These are phyloP conservation scores for Hipposideros larvatus DNA, from an alignment of 2,797 vertebrate genomes.

Conservation along the genomic window DNA sequence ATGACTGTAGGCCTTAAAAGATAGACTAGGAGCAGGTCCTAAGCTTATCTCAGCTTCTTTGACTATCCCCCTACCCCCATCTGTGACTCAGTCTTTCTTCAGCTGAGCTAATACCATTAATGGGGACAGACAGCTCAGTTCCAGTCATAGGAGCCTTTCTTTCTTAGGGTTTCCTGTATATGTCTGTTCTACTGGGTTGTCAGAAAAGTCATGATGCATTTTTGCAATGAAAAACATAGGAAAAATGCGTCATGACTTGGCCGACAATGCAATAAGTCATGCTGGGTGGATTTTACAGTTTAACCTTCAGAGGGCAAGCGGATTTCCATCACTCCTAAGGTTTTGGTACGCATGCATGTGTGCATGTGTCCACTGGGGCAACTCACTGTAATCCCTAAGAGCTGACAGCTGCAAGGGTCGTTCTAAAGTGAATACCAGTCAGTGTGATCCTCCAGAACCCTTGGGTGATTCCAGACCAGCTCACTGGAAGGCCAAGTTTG, in stretches of 20 bases:
- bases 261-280: neutral
- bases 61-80: neutral
- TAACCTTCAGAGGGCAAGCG: neutral
- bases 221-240: too few relatives aligned
- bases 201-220: too few relatives aligned
- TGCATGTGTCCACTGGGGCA: neutral
- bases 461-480: neutral
- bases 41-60: neutral
- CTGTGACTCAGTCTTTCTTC: neutral
- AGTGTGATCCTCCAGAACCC: neutral
- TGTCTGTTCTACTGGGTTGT: neutral
- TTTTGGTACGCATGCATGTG: neutral
- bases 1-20: neutral
- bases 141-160: neutral
- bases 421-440: neutral
- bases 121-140: neutral
- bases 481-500: neutral
- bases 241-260: too few relatives aligned
- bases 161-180: neutral
- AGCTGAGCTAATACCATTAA: neutral
- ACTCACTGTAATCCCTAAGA: neutral
- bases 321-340: neutral
- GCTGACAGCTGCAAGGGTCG: neutral
- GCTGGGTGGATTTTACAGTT: slow-evolving; percentile 19
- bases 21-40: neutral